Evolutionary conservation across 2,113 vertebrate genomes (phyloP).

Genomic region (Paratilapia polleni): DNA sequence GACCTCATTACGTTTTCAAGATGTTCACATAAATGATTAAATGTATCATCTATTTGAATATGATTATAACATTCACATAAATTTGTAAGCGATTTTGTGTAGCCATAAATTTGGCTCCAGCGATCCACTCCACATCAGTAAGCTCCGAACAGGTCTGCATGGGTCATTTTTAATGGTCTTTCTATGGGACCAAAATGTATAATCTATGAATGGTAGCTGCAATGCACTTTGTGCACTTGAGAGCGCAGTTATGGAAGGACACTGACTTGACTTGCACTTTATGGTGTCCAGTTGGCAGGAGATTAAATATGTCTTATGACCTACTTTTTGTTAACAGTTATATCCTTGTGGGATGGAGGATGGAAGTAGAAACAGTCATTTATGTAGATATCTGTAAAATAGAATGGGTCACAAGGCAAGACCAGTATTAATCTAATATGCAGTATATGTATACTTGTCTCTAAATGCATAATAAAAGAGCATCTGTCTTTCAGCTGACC

Average conservation of each 20-base stretch:
- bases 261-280: slow-evolving; percentile 61
- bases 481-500: neutral
- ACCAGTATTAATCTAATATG: slow-evolving; percentile 21
- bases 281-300: slow-evolving; percentile 63
- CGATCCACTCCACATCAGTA: slow-evolving; percentile 6
- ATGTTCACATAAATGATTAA: slow-evolving; percentile 58
- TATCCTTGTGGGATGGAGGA: slow-evolving; percentile 22
- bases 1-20: slow-evolving; percentile 52
- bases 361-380: slow-evolving; percentile 17
- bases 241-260: slow-evolving; percentile 52
- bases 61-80: slow-evolving; percentile 33
- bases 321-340: slow-evolving; percentile 47
- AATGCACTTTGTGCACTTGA: slow-evolving; percentile 56
- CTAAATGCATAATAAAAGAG: slow-evolving; percentile 24
- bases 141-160: slow-evolving; percentile 17
- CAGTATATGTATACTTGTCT: slow-evolving; percentile 2
- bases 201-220: slow-evolving; percentile 48
- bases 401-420: slow-evolving; percentile 16
- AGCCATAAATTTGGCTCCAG: slow-evolving; percentile 13
- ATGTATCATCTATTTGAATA: slow-evolving; percentile 25
- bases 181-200: slow-evolving; percentile 47
- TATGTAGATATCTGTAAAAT: slow-evolving; percentile 36
- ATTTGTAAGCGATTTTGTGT: slow-evolving; percentile 20
- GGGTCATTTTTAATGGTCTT: slow-evolving; percentile 42
- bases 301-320: slow-evolving; percentile 60